Conservation (phyloP, 2,888 invertebrate species). For the Agrotis exclamationis region DNA sequence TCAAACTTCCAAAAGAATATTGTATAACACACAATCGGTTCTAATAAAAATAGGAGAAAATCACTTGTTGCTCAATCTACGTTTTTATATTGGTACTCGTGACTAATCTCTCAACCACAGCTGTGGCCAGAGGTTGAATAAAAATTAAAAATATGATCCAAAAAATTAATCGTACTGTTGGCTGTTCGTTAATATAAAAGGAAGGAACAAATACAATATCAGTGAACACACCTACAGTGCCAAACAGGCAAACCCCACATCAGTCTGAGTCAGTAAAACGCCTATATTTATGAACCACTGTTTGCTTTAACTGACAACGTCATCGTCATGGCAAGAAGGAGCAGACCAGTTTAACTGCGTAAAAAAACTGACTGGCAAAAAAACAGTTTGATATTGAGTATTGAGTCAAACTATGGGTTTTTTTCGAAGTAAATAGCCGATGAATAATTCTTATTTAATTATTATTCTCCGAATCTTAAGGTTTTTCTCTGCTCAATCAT, state of each 20-base stretch:
- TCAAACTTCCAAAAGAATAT: too few species aligned
- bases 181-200: not conserved
- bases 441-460: slow-evolving; percentile 10
- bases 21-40: too few species aligned
- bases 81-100: too few species aligned
- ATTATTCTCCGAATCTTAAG: not conserved
- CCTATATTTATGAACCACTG: slow-evolving; percentile 8
- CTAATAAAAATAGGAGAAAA: too few species aligned
- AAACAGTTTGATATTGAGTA: slow-evolving; percentile 11
- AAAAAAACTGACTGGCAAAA: slow-evolving; percentile 22
- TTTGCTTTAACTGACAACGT: slow-evolving; percentile 8
- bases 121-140: too few species aligned
- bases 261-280: slow-evolving; percentile 16
- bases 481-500: not conserved
- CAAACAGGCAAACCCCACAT: slow-evolving; percentile 10
- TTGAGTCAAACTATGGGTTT: not conserved
- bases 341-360: not conserved
- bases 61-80: too few species aligned
- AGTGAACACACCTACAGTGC: not conserved
- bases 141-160: too few species aligned
- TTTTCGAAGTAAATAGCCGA: not conserved
- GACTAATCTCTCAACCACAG: too few species aligned
- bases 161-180: not conserved
- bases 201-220: not conserved
- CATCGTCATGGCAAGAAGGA: not conserved